Evolutionary conservation across 1,140 invertebrate species (phyloP), one percentile per base, ranked within the genome.

Genomic region (Drosophila grimshawi): DNA sequence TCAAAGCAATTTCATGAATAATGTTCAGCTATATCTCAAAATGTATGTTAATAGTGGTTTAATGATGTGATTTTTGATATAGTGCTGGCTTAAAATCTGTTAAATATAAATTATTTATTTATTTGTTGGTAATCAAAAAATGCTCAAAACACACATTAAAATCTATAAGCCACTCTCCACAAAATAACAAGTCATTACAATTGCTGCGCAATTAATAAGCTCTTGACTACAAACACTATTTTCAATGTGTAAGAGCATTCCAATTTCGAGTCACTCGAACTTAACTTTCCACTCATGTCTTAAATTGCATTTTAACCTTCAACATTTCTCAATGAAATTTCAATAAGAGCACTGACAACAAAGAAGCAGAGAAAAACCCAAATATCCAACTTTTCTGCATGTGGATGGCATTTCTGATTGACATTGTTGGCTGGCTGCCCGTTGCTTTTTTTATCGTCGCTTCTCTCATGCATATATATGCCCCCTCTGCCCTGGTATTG

Each of bases 281-380:
- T 86, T 86, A 79, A 46, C 75, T 86, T 86, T 89, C 86, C 80
- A 81, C 80, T 83, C 83, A 80, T 63, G 79, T 80, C 80, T 81
- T 78, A 82, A 86, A 86, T 86, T 86, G 79, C 82, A 82, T 52
- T 79, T 86, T 88, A 86, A 88, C 82, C 82, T 86, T 88, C 83
- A 86, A 68, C 72, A 88, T 86, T 82, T 76, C 76, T 86, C 83
- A 86, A 86, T 86, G 83, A 71, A 73, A 62, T 78, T 51, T 70
- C 62, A 52, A 51, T 39, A 66, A 61, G 56, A 68, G 80, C 49
- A 62, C 43, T 10, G 8, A 52, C 8, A 51, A 32, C 19, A 41
- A 3, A 45, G 43, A 45, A 45, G 27, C 2, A 29, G 37, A 49
- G 27, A 6, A 51, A 52, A 57, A 37, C 10, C 46, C 30, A 41